A percentile compares a stretch with the other conserved stretches of the same genome.
phyloP scores from a whole-genome alignment of 1,140 invertebrate genomes.

The Zaprionus taronus region DNA sequence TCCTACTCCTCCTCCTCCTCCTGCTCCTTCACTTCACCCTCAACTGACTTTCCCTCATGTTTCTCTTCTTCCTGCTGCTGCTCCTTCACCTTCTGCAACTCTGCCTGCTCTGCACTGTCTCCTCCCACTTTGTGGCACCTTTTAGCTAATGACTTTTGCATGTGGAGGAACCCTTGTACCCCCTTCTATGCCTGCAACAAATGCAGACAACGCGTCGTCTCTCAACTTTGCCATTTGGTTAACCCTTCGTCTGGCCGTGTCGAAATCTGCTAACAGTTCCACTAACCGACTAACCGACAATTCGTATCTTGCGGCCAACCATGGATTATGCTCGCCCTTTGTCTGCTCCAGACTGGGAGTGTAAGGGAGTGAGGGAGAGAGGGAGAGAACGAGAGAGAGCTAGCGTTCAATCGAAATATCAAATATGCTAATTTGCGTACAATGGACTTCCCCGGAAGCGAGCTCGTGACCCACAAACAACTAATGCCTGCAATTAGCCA shows the following conservation, averaged over 20 bases:
- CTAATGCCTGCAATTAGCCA: constrained; percentile 79
- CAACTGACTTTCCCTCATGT: neutral
- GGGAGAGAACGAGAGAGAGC: neutral
- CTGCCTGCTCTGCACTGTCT: neutral
- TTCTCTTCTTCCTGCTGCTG: neutral
- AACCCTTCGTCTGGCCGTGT: constrained; percentile 37
- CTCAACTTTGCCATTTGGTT: constrained; percentile 1
- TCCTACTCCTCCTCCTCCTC: neutral
- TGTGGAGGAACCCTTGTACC: constrained; percentile 59
- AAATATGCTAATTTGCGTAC: constrained; percentile 72
- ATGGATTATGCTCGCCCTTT: constrained; percentile 47
- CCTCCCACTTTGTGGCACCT: neutral
- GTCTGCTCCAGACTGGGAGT: neutral
- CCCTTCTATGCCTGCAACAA: neutral
- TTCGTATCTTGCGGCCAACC: constrained; percentile 52
- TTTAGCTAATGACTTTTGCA: constrained; percentile 66
- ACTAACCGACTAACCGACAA: constrained; percentile 52
- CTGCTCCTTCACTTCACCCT: neutral
- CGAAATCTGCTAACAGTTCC: constrained; percentile 38
- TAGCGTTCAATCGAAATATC: constrained; percentile 57
- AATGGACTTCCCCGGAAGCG: constrained; percentile 62
- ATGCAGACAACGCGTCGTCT: constrained; percentile 57
- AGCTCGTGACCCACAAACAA: constrained; percentile 76
- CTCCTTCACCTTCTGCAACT: neutral
- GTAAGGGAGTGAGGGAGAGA: neutral